These are phyloP conservation scores for Agapornis roseicollis DNA, from an alignment of 2,113 vertebrate species.

Conservation along the genomic window DNA sequence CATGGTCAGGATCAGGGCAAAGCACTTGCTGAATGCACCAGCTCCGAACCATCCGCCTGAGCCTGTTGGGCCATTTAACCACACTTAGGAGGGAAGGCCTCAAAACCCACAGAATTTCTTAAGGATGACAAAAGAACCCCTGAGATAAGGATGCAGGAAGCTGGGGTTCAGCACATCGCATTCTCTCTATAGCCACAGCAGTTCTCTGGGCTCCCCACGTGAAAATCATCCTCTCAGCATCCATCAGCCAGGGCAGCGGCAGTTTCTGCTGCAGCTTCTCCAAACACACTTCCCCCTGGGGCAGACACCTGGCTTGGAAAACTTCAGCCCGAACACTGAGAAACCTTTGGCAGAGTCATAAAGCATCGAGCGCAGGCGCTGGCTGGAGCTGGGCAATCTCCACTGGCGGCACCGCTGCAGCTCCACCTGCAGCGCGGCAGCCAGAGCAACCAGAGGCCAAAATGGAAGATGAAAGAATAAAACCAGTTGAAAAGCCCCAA, in stretches of 20 bases:
- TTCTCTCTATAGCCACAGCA: not conserved
- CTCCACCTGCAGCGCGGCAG: not conserved
- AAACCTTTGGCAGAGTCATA: not conserved
- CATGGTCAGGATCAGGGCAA: not conserved
- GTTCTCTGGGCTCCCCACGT: rapidly evolving
- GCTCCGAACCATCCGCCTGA: rapidly evolving
- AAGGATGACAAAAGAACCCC: not conserved
- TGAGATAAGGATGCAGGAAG: not conserved
- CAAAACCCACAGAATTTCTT: not conserved
- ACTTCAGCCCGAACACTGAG: not conserved
- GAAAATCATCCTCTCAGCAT: not conserved
- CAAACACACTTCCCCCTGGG: not conserved
- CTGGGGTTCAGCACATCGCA: rapidly evolving
- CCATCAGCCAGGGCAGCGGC: not conserved
- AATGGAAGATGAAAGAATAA: not conserved
- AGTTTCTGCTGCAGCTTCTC: not conserved
- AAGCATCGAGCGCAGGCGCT: not conserved
- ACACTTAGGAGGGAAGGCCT: rapidly evolving
- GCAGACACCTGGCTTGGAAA: conserved; percentile 24
- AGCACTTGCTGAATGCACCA: rapidly evolving
- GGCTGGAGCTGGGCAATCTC: not conserved
- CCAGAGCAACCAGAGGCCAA: not conserved
- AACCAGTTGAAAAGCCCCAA: not conserved
- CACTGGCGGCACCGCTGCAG: rapidly evolving
- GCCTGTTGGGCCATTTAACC: not conserved